A percentile compares a stretch with the other conserved stretches of the same genome.
These are phyloP conservation scores for Galago senegalensis DNA, from an alignment of 2,797 vertebrate genomes.

Conservation along the genomic window DNA sequence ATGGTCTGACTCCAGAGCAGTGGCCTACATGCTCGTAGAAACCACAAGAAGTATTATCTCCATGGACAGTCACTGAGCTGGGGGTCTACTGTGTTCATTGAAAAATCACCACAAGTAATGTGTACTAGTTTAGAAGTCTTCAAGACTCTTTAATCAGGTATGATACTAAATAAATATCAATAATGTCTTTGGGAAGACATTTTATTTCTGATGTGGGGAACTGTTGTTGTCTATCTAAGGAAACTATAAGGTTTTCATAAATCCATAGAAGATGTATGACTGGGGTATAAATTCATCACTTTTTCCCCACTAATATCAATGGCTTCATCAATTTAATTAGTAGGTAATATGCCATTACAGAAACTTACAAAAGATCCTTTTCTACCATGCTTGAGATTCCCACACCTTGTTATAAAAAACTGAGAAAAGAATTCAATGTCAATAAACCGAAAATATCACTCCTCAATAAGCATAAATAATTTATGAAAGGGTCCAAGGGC, in stretches of 20 bases:
- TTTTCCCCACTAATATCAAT: neutral
- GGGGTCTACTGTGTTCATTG: neutral
- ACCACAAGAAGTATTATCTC: neutral
- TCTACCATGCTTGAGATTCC: conserved; percentile 26
- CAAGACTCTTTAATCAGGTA: conserved; percentile 5
- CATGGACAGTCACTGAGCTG: neutral
- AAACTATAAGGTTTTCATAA: neutral
- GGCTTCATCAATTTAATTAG: conserved; percentile 19
- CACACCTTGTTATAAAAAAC: conserved; percentile 40
- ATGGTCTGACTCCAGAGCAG: neutral
- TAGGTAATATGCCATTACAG: neutral
- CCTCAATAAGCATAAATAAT: conserved; percentile 87
- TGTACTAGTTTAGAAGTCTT: neutral
- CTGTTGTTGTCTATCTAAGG: neutral
- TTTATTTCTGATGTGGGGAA: conserved; percentile 35
- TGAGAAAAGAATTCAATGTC: conserved; percentile 86
- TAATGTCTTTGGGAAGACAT: conserved; percentile 56
- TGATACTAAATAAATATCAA: conserved; percentile 42
- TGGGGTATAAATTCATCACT: neutral
- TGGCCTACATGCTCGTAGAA: rapidly evolving
- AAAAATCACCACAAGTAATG: neutral
- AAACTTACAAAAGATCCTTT: conserved; percentile 42
- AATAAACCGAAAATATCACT: conserved; percentile 90
- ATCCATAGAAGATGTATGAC: neutral
- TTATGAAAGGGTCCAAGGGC: conserved; percentile 89